phyloP scores from a whole-genome alignment of 2,888 invertebrate genomes.

The Hoplodrina blanda region DNA sequence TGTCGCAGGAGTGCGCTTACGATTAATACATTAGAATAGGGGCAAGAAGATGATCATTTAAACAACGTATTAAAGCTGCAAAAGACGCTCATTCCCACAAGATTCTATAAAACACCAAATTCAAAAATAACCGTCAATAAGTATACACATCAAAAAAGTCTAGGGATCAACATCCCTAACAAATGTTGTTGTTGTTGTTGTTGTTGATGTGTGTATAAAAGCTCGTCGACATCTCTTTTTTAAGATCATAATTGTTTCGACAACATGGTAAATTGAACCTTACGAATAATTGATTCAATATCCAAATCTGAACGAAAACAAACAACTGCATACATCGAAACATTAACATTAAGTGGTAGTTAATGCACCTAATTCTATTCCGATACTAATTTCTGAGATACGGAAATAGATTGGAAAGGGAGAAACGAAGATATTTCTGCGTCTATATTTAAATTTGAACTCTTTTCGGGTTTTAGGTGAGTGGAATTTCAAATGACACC shows the following conservation, averaged over 20 bases:
- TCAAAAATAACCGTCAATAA: not conserved
- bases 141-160: no score
- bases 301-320: conserved; percentile 25
- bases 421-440: conserved; percentile 27
- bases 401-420: conserved; percentile 55
- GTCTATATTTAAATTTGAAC: conserved; percentile 41
- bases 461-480: conserved; percentile 17
- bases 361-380: conserved; percentile 46
- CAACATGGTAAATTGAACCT: not conserved
- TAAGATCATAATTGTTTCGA: conserved; percentile 1
- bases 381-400: conserved; percentile 39
- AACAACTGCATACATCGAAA: conserved; percentile 3
- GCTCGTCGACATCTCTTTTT: not conserved
- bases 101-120: not conserved
- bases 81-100: not conserved
- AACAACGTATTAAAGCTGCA: not conserved
- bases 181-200: no score
- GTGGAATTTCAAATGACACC: conserved; percentile 16
- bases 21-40: no score
- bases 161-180: no score
- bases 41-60: no score
- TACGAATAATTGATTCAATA: conserved; percentile 12
- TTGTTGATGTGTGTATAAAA: no score
- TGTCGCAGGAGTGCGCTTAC: no score
- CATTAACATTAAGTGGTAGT: conserved; percentile 49